phyloP scores from a whole-genome alignment of 1,140 invertebrate genomes.

The Rhyacophila brunnea region DNA sequence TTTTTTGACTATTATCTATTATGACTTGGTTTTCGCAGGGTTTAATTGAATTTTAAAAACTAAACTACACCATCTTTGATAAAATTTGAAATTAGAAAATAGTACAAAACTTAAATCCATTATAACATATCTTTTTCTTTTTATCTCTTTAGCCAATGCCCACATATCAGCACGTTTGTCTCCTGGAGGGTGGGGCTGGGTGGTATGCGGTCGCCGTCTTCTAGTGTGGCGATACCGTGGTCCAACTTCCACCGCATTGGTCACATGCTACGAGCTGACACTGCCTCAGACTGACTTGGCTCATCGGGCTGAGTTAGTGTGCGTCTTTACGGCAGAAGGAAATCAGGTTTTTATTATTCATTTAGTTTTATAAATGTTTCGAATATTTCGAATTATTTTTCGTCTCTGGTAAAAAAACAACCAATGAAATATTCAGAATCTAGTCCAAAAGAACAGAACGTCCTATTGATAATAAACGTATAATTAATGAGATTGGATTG shows the following conservation, averaged over 20 bases:
- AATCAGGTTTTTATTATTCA: conserved; percentile 54
- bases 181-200: conserved; percentile 65
- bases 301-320: conserved; percentile 86
- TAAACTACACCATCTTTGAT: no score
- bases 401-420: background rate
- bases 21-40: no score
- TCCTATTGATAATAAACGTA: no score
- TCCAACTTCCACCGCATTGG: conserved; percentile 26
- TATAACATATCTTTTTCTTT: no score
- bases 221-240: conserved; percentile 83
- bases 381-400: background rate
- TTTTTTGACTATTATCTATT: no score
- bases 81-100: no score
- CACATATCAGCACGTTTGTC: conserved; percentile 55
- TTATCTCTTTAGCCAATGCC: conserved; percentile 52
- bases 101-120: no score
- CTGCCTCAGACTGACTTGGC: conserved; percentile 89
- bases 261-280: conserved; percentile 73
- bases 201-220: conserved; percentile 81
- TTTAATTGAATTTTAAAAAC: no score
- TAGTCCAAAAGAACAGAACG: no score
- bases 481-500: no score
- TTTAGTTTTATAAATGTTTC: background rate
- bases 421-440: background rate
- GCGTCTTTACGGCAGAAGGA: conserved; percentile 69